Evolutionary conservation across 2,888 invertebrate species (phyloP), one percentile per base, ranked within the genome.

Genomic region (Andricus quercusramuli): DNA sequence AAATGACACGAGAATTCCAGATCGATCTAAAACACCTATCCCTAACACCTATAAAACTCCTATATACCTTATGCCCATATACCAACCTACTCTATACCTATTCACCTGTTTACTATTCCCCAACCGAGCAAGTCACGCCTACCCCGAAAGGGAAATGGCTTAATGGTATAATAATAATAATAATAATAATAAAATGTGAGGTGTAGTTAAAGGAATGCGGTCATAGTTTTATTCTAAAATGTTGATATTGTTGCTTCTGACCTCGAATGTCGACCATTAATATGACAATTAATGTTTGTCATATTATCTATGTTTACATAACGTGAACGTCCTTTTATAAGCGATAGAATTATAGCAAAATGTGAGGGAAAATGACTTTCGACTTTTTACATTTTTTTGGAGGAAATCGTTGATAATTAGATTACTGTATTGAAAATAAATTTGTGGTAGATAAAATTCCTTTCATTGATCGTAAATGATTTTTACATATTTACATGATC

Each of bases 181-280:
- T n/a, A n/a, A n/a, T n/a, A n/a, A n/a, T n/a, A n/a, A n/a, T n/a
- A 0, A n/a, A 62, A n/a, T 22, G 5, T 62, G 9, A 62, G 5
- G 25, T 68, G 11, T 15, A 22, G 44, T 41, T 32, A 32, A 5
- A 32, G 32, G 32, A 32, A 32, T 32, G 25, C 17, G 22, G 25
- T 68, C 15, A 17, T 44, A 47, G 44, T 68, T 68, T 68, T 22
- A n/a, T 47, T 47, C 13, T 66, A 44, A 68, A 44, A 68, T 41
- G 47, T 68, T 68, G 68, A 68, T 44, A 41, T 15, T 44, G 22
- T 44, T 41, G 44, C 41, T 78, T 66, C 20, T 78, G 15, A 67
- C 66, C 68, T 78, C 20, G 1, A 64, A 78, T 65, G 41, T 78
- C 25, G 64, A 64, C 25, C 41, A 67, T 25, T 29, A 78, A 78